phyloP scores from a whole-genome alignment of 2,797 vertebrate species.

The Oreonectes daqikongensis region DNA sequence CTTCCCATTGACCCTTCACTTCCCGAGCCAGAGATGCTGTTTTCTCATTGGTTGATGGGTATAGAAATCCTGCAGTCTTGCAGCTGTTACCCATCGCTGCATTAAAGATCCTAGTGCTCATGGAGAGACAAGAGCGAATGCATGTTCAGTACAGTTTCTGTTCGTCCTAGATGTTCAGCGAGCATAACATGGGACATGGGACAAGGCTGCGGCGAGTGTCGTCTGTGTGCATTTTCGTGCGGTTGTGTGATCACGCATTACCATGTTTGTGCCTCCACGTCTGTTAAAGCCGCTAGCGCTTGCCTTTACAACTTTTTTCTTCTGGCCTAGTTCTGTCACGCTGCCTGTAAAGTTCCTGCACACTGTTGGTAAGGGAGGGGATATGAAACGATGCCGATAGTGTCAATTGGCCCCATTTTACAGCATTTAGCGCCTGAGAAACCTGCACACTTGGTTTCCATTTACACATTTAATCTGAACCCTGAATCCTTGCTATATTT shows the following conservation, averaged over 20 bases:
- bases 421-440: constrained; percentile 17
- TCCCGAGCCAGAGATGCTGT: constrained; percentile 44
- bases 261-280: constrained; percentile 24
- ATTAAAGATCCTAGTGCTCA: neutral
- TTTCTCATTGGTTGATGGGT: constrained; percentile 51
- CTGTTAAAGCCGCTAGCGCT: constrained; percentile 37
- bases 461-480: constrained; percentile 60
- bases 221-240: constrained; percentile 6
- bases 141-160: neutral
- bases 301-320: constrained; percentile 18
- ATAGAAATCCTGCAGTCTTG: neutral
- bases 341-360: constrained; percentile 35
- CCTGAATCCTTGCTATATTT: constrained; percentile 63
- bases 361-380: neutral
- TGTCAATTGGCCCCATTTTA: constrained; percentile 36
- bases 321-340: constrained; percentile 68
- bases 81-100: constrained; percentile 13
- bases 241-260: constrained; percentile 2
- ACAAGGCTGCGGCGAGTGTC: neutral
- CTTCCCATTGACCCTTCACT: constrained; percentile 65
- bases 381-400: constrained; percentile 10
- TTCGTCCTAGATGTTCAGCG: too few relatives aligned
- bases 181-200: too few relatives aligned
- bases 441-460: neutral
- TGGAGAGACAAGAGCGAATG: neutral